phyloP scores from a whole-genome alignment of 2,113 vertebrate genomes.

The Clarias macrocephalus region DNA sequence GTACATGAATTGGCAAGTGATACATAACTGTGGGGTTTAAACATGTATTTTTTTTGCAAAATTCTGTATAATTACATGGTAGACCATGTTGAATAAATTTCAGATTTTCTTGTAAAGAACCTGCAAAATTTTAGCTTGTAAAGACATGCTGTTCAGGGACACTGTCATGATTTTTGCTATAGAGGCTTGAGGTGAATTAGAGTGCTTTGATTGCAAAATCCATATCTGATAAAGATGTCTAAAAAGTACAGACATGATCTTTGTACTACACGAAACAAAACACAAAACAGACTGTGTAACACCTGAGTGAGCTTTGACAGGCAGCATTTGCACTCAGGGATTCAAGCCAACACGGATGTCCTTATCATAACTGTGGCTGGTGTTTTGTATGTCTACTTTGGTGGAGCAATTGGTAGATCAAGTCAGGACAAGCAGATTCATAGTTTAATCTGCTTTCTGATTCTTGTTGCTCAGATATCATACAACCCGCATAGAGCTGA shows the following conservation, averaged over 20 bases:
- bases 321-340: neutral
- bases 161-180: neutral
- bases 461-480: constrained; percentile 27
- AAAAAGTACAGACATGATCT: constrained; percentile 11
- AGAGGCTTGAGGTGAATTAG: neutral
- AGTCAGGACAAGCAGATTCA: constrained; percentile 9
- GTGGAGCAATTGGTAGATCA: neutral
- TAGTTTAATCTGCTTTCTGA: constrained; percentile 17
- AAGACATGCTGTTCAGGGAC: neutral
- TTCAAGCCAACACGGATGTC: constrained; percentile 5
- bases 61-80: neutral
- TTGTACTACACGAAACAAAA: neutral
- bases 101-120: neutral
- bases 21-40: neutral
- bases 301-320: constrained; percentile 7
- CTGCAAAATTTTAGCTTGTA: neutral
- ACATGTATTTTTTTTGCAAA: neutral
- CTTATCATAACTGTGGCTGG: neutral
- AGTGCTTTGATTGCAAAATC: neutral
- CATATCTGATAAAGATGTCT: constrained; percentile 13
- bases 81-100: neutral
- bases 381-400: neutral
- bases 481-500: neutral
- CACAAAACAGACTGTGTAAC: neutral
- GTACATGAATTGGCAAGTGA: neutral